These are phyloP conservation scores for Rhagologus leucostigma DNA, from an alignment of 2,113 vertebrate genomes.

Conservation along the genomic window DNA sequence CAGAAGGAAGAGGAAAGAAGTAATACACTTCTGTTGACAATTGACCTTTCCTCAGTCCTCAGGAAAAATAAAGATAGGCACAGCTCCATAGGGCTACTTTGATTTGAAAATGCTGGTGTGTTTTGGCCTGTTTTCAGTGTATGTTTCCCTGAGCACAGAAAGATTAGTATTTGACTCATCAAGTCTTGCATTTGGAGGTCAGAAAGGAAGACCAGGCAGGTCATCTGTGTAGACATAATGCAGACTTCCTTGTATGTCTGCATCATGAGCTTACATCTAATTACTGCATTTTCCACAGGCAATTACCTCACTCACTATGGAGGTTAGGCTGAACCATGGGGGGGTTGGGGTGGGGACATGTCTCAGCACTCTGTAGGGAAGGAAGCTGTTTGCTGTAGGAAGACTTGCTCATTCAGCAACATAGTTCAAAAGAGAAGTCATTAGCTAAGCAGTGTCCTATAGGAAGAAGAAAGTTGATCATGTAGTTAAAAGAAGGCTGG, in stretches of 20 bases:
- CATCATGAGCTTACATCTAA: not conserved
- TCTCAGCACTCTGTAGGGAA: not conserved
- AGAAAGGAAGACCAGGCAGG: not conserved
- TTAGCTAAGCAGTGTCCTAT: not conserved
- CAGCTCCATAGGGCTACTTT: not conserved
- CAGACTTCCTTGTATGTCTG: not conserved
- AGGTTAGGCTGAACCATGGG: rapidly evolving
- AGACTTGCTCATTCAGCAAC: not conserved
- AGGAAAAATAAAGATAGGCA: not conserved
- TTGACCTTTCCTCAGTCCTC: not conserved
- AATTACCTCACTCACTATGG: not conserved
- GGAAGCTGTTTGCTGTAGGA: not conserved
- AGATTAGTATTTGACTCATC: not conserved
- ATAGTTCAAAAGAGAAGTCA: not conserved
- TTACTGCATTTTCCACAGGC: not conserved
- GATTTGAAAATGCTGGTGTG: not conserved
- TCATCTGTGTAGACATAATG: not conserved
- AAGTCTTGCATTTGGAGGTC: not conserved
- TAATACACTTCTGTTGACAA: not conserved
- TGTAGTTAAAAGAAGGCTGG: not conserved
- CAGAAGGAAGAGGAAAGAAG: not conserved
- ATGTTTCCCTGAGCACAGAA: not conserved
- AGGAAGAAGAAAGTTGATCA: not conserved
- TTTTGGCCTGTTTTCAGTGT: not conserved
- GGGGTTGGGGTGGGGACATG: not conserved